Conservation (phyloP, 2,888 invertebrate species). For the Drosophila anomelani region DNA sequence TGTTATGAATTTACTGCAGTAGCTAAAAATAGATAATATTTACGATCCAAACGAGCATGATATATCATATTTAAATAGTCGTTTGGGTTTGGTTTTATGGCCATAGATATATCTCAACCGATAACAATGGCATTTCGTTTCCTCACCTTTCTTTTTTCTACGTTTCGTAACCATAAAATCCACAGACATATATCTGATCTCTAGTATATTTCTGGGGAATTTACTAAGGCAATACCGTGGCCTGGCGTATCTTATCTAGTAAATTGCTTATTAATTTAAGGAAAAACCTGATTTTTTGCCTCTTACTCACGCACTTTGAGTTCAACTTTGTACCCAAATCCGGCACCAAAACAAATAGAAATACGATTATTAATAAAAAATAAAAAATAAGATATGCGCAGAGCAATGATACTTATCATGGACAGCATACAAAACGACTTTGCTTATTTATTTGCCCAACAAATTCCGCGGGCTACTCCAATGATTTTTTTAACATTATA, state of each 20-base stretch:
- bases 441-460: constrained; percentile 47
- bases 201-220: constrained; percentile 24
- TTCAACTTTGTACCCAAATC: constrained; percentile 29
- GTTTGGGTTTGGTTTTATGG: constrained; percentile 35
- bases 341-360: constrained; percentile 19
- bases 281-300: constrained; percentile 24
- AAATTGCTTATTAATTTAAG: constrained; percentile 23
- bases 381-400: constrained; percentile 9
- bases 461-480: constrained; percentile 45
- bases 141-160: constrained; percentile 12
- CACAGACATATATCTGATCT: constrained; percentile 12
- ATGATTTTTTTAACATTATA: constrained; percentile 26
- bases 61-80: constrained; percentile 32
- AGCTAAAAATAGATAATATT: constrained; percentile 52
- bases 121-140: constrained; percentile 27
- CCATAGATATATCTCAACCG: constrained; percentile 26
- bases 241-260: constrained; percentile 35
- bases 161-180: constrained; percentile 1
- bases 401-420: constrained; percentile 48
- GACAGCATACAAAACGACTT: constrained; percentile 43
- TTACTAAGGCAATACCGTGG: constrained; percentile 3
- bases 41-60: constrained; percentile 22
- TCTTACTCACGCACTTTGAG: constrained; percentile 23
- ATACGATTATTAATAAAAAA: constrained; percentile 34
- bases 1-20: constrained; percentile 25